Evolutionary conservation across 2,888 invertebrate species (phyloP).

Genomic region (Nemoura dubitans): DNA sequence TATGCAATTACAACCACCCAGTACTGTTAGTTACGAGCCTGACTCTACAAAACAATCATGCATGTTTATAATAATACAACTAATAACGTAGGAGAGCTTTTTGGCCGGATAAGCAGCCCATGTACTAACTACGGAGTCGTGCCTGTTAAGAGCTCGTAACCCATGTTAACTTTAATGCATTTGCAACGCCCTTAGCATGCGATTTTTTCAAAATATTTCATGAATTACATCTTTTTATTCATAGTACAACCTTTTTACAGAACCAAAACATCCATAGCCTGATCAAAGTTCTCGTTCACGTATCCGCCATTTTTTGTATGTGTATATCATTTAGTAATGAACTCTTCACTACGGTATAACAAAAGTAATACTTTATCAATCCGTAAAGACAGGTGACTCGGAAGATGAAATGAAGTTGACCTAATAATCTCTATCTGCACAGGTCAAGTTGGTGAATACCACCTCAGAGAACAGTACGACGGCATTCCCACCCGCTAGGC

Average conservation of each 20-base stretch:
- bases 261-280: not conserved
- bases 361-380: not conserved
- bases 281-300: not conserved
- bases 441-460: not conserved
- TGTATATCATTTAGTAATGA: not conserved
- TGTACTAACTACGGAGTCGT: not conserved
- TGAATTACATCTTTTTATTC: not conserved
- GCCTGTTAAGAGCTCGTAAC: not conserved
- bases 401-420: not conserved
- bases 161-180: not conserved
- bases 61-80: not conserved
- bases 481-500: not conserved
- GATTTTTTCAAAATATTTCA: not conserved
- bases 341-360: not conserved
- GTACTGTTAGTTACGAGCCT: slow-evolving; percentile 4
- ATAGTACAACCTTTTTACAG: not conserved
- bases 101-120: not conserved
- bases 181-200: not conserved
- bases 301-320: not conserved
- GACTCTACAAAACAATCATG: not conserved
- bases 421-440: not conserved
- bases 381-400: not conserved
- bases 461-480: not conserved
- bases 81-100: not conserved
- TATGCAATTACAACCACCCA: not conserved